phyloP scores from a whole-genome alignment of 2,888 invertebrate species.

The Cephus pygmeus region DNA sequence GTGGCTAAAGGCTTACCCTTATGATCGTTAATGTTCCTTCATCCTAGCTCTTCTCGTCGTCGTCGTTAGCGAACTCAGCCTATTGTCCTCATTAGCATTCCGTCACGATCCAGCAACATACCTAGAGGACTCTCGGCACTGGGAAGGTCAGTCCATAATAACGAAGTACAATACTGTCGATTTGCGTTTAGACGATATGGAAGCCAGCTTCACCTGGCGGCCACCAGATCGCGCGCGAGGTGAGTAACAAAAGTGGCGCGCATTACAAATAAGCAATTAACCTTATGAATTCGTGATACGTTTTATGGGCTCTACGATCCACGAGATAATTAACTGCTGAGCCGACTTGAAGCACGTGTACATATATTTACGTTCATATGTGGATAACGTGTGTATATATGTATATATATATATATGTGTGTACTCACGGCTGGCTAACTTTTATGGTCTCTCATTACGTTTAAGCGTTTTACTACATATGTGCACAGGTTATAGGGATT shows the following conservation, averaged over 20 bases:
- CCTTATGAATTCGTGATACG: not conserved
- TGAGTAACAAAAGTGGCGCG: not conserved
- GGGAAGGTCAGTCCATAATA: not conserved
- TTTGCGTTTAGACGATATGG: not conserved
- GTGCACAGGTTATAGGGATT: not conserved
- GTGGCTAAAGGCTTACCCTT: not conserved
- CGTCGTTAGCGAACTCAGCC: not conserved
- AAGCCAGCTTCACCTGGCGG: not conserved
- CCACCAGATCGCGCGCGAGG: not conserved
- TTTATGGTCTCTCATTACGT: not conserved
- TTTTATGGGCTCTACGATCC: not conserved
- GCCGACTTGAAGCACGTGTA: not conserved
- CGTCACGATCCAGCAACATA: not conserved
- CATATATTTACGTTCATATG: not conserved
- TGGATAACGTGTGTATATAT: no score
- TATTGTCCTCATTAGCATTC: not conserved
- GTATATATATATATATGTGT: no score
- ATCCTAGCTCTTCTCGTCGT: not conserved
- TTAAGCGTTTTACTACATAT: not conserved
- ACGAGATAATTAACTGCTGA: not conserved
- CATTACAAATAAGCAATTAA: not conserved
- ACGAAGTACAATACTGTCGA: not conserved
- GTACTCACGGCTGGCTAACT: not conserved
- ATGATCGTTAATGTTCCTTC: not conserved
- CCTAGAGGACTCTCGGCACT: not conserved